Base-by-base conservation (phyloP, 2,113 vertebrate species). In the Nansenia antarctica region DNA sequence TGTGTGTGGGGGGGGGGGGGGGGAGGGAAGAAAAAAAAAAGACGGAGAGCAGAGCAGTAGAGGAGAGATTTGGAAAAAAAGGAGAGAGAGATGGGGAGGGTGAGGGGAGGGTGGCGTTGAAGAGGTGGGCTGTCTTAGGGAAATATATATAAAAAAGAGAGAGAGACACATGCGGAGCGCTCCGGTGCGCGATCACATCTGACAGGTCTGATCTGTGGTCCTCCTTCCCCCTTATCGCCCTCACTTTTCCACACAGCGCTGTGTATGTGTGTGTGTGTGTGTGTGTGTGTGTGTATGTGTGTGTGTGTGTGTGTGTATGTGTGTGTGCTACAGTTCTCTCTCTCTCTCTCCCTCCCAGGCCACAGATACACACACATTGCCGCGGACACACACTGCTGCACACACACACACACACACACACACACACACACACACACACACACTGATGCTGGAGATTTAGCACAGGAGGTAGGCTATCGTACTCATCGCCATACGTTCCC, bases 181-280 rank as follows among this genome's bases (percentile, higher is more conserved):
- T 80, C 73, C 65, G 81, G 76, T 74, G 67, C 73, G 42, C 73
- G 80, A 84, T 87, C 83, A 76, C 80, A 85, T 84, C 77, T 88
- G 85, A 89, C 82, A 82, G 82, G 78, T 82, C 80, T 77, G 80
- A 85, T 80, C 79, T 75, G 83, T 67, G 76, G 82, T 88, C 84
- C 88, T 84, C 86, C 89, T 79, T 76, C 85, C 80, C 83, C 82
- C 80, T 88, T 85, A 85, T 81, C 83, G 34, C 84, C 78, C 81
- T 76, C 82, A 61, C 76, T 80, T 77, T 66, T 42, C 64, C 69
- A 62, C 69, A 62, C 69, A 67, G 34, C 35, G 31, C 68, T 54
- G 20, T 54, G 15, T 9, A 14, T 26, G 20, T 18, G 12, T 55
- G 72, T 32, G 64, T 24, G n/a, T n/a, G n/a, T n/a, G n/a, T n/a